Percentiles rank a stretch among this genome's conserved stretches.
These are phyloP conservation scores for Lysandra bellargus DNA, from an alignment of 2,888 invertebrate species.

Conservation along the genomic window DNA sequence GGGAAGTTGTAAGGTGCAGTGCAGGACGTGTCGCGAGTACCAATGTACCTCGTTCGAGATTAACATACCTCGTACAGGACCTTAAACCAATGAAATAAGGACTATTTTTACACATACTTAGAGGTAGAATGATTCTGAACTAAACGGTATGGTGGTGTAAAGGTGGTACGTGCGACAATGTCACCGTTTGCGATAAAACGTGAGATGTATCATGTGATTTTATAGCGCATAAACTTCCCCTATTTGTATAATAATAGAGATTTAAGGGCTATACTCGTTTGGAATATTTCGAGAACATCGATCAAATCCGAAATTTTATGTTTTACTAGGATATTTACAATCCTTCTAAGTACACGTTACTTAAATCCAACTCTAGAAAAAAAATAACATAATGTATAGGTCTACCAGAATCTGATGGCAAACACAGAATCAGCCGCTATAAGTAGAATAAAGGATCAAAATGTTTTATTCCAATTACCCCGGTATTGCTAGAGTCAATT, in stretches of 20 bases:
- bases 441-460: too few relatives aligned
- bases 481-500: too few relatives aligned
- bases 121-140: not conserved
- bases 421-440: too few relatives aligned
- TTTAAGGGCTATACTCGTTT: too few relatives aligned
- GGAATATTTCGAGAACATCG: too few relatives aligned
- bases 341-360: too few relatives aligned
- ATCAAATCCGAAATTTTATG: too few relatives aligned
- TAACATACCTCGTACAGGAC: not conserved
- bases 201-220: not conserved
- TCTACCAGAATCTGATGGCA: too few relatives aligned
- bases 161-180: conserved; percentile 3
- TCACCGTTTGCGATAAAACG: not conserved
- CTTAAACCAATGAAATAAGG: not conserved
- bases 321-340: too few relatives aligned
- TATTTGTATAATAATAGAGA: not conserved
- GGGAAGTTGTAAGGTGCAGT: conserved; percentile 32
- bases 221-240: not conserved
- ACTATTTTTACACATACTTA: not conserved
- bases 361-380: too few relatives aligned
- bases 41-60: conserved; percentile 19
- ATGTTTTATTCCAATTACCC: too few relatives aligned
- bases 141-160: conserved; percentile 27
- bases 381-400: too few relatives aligned
- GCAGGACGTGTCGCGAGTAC: conserved; percentile 38